A percentile compares a stretch with the other conserved stretches of the same genome.
Conservation (phyloP, 1,140 invertebrate species). For the Diachasmimorpha longicaudata region DNA sequence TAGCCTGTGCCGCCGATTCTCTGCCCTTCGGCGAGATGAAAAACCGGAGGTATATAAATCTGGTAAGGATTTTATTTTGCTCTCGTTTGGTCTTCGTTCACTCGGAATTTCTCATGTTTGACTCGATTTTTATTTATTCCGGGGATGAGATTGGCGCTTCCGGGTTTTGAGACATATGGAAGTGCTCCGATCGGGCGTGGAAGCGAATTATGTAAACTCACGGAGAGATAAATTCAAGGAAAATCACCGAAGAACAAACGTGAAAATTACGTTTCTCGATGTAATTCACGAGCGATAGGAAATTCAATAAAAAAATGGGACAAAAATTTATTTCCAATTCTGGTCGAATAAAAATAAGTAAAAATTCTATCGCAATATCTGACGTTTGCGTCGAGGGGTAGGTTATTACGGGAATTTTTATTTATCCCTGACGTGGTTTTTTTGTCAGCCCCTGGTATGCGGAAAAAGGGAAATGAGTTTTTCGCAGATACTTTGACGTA, state of each 20-base stretch:
- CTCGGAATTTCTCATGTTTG: background rate
- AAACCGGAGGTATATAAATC: background rate
- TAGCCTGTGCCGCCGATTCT: background rate
- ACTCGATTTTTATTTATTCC: background rate
- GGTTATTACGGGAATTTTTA: background rate
- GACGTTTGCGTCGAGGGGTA: background rate
- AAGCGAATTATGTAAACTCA: no score
- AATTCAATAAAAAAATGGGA: no score
- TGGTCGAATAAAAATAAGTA: no score
- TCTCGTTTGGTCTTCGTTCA: background rate
- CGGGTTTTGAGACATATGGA: no score
- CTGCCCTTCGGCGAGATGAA: slow-evolving; percentile 1
- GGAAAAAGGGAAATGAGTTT: background rate
- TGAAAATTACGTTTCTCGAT: no score
- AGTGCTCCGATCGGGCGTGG: background rate
- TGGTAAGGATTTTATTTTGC: background rate
- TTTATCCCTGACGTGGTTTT: background rate
- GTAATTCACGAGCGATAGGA: no score
- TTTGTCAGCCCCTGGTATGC: background rate
- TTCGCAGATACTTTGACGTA: background rate
- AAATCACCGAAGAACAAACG: no score
- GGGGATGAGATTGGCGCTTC: background rate
- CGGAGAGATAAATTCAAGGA: no score
- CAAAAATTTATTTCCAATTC: no score
- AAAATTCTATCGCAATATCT: no score